Base-by-base conservation (phyloP, 2,113 vertebrate genomes). In the Symphodus melops region DNA sequence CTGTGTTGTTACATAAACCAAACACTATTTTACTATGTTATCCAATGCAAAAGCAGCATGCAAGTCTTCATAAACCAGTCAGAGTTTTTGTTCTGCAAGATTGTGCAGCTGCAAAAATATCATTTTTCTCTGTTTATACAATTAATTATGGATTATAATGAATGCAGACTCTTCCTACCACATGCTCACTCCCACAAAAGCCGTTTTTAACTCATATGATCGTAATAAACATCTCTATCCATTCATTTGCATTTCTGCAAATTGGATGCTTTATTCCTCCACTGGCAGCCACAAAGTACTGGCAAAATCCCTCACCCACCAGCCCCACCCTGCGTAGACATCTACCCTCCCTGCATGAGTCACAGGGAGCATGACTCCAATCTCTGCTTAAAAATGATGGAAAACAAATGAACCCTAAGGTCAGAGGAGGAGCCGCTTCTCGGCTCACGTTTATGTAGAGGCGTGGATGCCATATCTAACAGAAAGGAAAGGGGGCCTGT, bases 291-390 rank as follows among this genome's bases (percentile, higher is more conserved):
- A 0, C 86, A 86, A 51, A 81, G 81, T 56, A 8, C 62, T 79
- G 77, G 42, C 67, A 56, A 61, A 84, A 84, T 81, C 86, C 82
- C 41, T 86, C 73, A 77, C 74, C 82, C 68, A 82, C 46, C 46
- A 48, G 16, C 46, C 16, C 46, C 16, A 48, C 91, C 91, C 91
- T 72, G 73, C 19, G 33, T 1, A 87, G 75, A 87, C 82, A 91
- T 85, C 79, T 84, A 87, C 85, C 86, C 89, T 73, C 84, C 70
- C 74, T 48, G 86, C 68, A 80, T 93, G 93, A 92, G 59, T 91
- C 93, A 92, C 67, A 65, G 53, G 13, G 14, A 82, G 75, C 61
- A 76, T 83, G 86, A 91, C 89, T 89, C 21, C 66, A 86, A 88
- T 89, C 82, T 89, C 81, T 80, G 68, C 68, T 56, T 56, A 48